phyloP scores from a whole-genome alignment of 2,888 invertebrate genomes.

The Gonocerus acuteangulatus region DNA sequence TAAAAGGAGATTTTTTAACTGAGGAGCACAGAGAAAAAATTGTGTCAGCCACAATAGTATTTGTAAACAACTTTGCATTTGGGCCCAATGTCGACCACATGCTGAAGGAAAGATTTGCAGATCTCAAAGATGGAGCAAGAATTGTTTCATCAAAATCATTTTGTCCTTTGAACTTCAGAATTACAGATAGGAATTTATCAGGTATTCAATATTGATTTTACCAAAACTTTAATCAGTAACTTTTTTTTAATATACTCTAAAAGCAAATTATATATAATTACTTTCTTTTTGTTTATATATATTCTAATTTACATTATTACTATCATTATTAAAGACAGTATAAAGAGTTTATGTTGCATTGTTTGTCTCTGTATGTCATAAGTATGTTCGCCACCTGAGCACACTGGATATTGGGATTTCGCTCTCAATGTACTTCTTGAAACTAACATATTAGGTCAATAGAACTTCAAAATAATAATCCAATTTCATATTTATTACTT shows the following conservation, averaged over 20 bases:
- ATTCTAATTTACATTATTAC: no score
- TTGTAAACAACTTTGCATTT: conserved; percentile 99
- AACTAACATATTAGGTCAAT: no score
- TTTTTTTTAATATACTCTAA: neutral
- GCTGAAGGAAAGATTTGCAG: conserved; percentile 91
- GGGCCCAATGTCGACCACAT: conserved; percentile 95
- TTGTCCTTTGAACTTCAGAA: conserved; percentile 96
- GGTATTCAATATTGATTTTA: conserved; percentile 46
- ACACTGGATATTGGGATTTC: no score
- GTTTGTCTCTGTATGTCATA: no score
- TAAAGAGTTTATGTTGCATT: no score
- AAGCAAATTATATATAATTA: no score
- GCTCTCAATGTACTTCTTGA: no score
- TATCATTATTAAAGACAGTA: no score
- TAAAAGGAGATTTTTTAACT: conserved; percentile 90
- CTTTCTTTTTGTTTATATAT: no score
- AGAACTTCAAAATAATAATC: no score
- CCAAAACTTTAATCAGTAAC: neutral
- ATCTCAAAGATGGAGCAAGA: conserved; percentile 87
- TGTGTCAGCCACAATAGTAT: conserved; percentile 87
- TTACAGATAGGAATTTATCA: conserved; percentile 93
- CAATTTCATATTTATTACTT: no score
- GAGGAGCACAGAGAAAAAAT: conserved; percentile 91
- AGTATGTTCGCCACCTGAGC: no score
- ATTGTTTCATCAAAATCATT: conserved; percentile 98